These are phyloP conservation scores for Meandrusa payeni DNA, from an alignment of 2,888 invertebrate genomes.

Conservation along the genomic window DNA sequence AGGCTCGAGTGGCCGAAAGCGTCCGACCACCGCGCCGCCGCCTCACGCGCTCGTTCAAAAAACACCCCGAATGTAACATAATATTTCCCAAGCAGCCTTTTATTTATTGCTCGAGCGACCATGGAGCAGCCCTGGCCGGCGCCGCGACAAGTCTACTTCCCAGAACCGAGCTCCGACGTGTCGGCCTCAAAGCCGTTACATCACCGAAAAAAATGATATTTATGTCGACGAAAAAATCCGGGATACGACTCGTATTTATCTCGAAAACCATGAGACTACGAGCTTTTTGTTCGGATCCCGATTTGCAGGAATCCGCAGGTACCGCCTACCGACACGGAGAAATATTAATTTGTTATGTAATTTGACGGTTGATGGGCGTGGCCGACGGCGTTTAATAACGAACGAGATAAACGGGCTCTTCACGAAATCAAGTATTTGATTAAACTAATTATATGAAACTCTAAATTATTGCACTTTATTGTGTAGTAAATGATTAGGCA, in stretches of 20 bases:
- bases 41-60: conserved; percentile 61
- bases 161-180: conserved; percentile 66
- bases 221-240: conserved; percentile 75
- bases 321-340: conserved; percentile 52
- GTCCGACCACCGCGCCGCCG: conserved; percentile 51
- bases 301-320: conserved; percentile 74
- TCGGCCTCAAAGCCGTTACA: conserved; percentile 72
- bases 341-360: conserved; percentile 62
- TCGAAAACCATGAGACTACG: conserved; percentile 64
- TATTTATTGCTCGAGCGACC: conserved; percentile 70
- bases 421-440: conserved; percentile 2
- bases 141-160: conserved; percentile 75
- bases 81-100: conserved; percentile 78
- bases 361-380: conserved; percentile 55
- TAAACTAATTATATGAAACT: too few species aligned
- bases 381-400: conserved; percentile 21
- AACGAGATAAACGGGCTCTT: conserved; percentile 5
- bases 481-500: too few species aligned
- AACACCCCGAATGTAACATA: conserved; percentile 74
- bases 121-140: conserved; percentile 49
- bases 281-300: conserved; percentile 65
- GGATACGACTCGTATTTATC: conserved; percentile 69
- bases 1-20: conserved; percentile 59
- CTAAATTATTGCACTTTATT: too few species aligned
- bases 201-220: conserved; percentile 75